phyloP scores from a whole-genome alignment of 2,888 invertebrate genomes.

The Mythimna lalbum region DNA sequence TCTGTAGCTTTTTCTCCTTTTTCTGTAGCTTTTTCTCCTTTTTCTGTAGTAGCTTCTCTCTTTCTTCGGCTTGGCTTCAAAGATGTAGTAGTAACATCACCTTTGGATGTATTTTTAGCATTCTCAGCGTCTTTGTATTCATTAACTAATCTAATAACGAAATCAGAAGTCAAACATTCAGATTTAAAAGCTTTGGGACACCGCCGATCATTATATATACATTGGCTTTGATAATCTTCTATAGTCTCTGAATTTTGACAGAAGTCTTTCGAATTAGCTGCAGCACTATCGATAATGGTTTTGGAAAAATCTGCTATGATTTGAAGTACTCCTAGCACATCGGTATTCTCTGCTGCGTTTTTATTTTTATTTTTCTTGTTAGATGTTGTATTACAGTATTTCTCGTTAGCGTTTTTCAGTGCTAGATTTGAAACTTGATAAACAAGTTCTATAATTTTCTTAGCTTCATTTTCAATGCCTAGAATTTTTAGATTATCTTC shows the following conservation, averaged over 20 bases:
- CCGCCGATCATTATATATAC: slow-evolving; percentile 31
- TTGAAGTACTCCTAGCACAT: slow-evolving; percentile 72
- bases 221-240: slow-evolving; percentile 66
- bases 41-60: slow-evolving; percentile 5
- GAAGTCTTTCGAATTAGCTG: slow-evolving; percentile 73
- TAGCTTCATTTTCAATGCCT: slow-evolving; percentile 73
- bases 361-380: slow-evolving; percentile 28
- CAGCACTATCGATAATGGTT: slow-evolving; percentile 69
- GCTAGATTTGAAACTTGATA: slow-evolving; percentile 73
- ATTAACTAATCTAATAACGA: slow-evolving; percentile 65
- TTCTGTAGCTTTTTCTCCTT: neutral
- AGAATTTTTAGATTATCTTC: slow-evolving; percentile 64
- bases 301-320: slow-evolving; percentile 69
- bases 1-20: neutral
- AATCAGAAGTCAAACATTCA: slow-evolving; percentile 68
- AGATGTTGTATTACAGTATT: slow-evolving; percentile 73
- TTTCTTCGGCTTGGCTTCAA: slow-evolving; percentile 15
- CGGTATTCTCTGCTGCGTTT: slow-evolving; percentile 39
- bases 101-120: slow-evolving; percentile 3
- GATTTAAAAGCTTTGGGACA: slow-evolving; percentile 72
- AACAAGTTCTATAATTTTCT: slow-evolving; percentile 73
- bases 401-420: slow-evolving; percentile 71
- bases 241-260: slow-evolving; percentile 70
- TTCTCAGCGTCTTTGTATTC: neutral
- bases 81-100: neutral